These are phyloP conservation scores for Dynastes grantii DNA, from an alignment of 2,888 invertebrate species.

Conservation along the genomic window DNA sequence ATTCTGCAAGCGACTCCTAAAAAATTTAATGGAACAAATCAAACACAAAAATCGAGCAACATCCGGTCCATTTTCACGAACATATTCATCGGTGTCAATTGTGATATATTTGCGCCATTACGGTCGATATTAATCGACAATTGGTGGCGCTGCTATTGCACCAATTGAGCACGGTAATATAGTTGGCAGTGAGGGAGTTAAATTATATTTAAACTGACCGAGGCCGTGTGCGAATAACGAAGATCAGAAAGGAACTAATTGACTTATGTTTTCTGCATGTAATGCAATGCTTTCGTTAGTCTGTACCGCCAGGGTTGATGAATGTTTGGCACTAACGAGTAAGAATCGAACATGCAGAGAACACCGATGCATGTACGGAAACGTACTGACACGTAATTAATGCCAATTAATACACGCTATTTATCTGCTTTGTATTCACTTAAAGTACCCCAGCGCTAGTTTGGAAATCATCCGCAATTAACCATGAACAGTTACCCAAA, in stretches of 20 bases:
- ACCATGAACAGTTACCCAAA: too few relatives aligned
- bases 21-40: constrained; percentile 42
- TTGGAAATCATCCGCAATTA: too few relatives aligned
- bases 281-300: not conserved
- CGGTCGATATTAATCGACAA: constrained; percentile 40
- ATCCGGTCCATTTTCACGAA: constrained; percentile 37
- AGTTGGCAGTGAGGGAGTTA: constrained; percentile 22
- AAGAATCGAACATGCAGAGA: not conserved
- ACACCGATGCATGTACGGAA: not conserved
- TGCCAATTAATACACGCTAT: too few relatives aligned
- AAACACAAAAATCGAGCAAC: constrained; percentile 39
- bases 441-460: too few relatives aligned
- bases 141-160: constrained; percentile 38
- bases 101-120: constrained; percentile 38
- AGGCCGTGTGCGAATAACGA: constrained; percentile 20
- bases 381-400: not conserved
- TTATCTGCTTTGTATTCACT: too few relatives aligned
- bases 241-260: constrained; percentile 30
- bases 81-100: constrained; percentile 34
- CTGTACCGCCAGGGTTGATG: not conserved
- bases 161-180: constrained; percentile 29
- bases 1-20: constrained; percentile 13
- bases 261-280: not conserved
- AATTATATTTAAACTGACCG: constrained; percentile 33
- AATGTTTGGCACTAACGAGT: not conserved